Evolutionary conservation across 30 jellyfish, hydroid and myxozoan genomes (phyloP).

Genomic region (Mastigias papua): DNA sequence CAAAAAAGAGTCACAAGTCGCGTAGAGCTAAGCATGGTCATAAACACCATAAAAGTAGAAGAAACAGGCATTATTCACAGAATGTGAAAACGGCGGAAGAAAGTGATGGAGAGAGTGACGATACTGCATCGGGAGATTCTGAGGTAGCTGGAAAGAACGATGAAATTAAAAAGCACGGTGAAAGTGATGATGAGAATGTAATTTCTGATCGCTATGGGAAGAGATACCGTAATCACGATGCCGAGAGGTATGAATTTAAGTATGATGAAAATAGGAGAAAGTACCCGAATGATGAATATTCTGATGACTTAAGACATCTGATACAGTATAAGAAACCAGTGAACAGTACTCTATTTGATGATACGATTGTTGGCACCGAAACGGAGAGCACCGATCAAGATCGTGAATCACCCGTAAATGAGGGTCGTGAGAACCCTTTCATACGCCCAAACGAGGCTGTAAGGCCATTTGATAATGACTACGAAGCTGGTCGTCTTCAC

Average conservation of each 20-base stretch:
- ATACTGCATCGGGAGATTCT: constrained; percentile 38
- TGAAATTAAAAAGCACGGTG: background rate
- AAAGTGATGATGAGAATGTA: background rate
- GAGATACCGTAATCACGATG: background rate
- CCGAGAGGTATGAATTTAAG: background rate
- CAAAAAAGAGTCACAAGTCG: constrained; percentile 3
- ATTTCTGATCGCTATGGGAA: background rate
- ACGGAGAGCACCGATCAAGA: constrained; percentile 44
- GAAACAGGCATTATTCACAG: background rate
- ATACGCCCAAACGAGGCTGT: background rate
- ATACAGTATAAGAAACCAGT: constrained; percentile 29
- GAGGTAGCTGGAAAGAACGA: constrained; percentile 4
- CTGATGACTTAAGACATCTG: constrained; percentile 58
- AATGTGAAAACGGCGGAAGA: constrained; percentile 7
- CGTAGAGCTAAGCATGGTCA: constrained; percentile 22
- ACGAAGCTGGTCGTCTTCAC: background rate
- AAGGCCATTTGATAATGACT: background rate
- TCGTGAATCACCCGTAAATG: constrained; percentile 13
- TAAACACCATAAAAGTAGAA: constrained; percentile 11
- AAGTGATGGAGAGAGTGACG: background rate
- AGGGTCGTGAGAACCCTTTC: background rate
- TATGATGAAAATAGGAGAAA: background rate
- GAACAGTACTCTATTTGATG: constrained; percentile 73
- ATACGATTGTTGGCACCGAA: constrained; percentile 61
- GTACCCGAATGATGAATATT: constrained; percentile 20